Conservation (phyloP, 2,797 vertebrate genomes). For the Pseudotriccus pelzelni region DNA sequence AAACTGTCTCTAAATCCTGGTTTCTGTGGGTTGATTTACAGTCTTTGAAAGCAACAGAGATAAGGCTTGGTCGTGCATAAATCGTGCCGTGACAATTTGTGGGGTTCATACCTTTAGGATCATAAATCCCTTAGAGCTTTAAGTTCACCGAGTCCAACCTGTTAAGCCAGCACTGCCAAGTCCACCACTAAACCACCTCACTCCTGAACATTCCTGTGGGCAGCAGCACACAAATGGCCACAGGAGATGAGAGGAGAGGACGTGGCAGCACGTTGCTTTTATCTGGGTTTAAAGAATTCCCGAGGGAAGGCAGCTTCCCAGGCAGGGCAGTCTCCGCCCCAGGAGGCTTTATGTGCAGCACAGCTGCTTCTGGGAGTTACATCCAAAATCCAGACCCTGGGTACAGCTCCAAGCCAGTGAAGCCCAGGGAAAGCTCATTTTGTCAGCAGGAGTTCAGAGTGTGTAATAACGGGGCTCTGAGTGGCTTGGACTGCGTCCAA, state of each 20-base stretch:
- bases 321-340: neutral
- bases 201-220: slow-evolving; percentile 3
- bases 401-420: neutral
- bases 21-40: neutral
- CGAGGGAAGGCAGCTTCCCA: neutral
- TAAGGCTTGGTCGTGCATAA: neutral
- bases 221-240: neutral
- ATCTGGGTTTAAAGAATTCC: neutral
- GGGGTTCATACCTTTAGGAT: neutral
- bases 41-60: neutral
- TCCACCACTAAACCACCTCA: neutral
- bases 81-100: neutral
- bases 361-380: neutral
- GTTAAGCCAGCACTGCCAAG: neutral
- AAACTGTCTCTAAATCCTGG: neutral
- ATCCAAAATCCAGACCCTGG: neutral
- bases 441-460: neutral
- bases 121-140: neutral
- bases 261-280: neutral
- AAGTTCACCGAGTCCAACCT: neutral
- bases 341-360: neutral
- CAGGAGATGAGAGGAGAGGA: neutral
- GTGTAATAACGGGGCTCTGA: neutral
- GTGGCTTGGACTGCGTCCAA: neutral
- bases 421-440: neutral